These are phyloP conservation scores for Trematocara nigrifrons DNA, from an alignment of 2,113 vertebrate species.

Conservation along the genomic window DNA sequence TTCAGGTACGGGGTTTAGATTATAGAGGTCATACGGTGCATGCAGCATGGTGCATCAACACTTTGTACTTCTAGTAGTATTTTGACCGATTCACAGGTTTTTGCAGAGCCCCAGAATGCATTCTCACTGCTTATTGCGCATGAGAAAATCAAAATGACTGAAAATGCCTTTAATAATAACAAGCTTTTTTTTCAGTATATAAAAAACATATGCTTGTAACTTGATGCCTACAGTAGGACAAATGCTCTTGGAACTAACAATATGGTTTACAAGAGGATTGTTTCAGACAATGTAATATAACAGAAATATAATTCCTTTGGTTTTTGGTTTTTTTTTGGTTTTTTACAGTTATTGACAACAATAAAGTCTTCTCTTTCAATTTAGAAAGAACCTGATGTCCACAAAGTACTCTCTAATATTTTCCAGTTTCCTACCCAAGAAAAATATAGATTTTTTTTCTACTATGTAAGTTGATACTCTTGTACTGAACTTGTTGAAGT, in stretches of 20 bases:
- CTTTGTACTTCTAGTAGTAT: neutral
- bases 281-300: neutral
- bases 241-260: neutral
- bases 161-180: neutral
- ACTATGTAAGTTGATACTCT: conserved; percentile 51
- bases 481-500: conserved; percentile 49
- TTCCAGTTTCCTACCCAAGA: conserved; percentile 52
- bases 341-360: neutral
- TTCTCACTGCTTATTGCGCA: neutral
- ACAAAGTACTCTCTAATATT: conserved; percentile 42
- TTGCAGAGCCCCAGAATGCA: neutral
- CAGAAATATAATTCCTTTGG: neutral
- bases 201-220: neutral
- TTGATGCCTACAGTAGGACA: neutral
- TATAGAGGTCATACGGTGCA: conserved; percentile 14
- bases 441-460: conserved; percentile 43
- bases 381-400: conserved; percentile 11
- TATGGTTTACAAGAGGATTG: neutral
- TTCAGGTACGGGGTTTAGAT: neutral
- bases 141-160: neutral
- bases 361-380: conserved; percentile 1
- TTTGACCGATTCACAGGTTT: neutral
- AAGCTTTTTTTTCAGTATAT: neutral
- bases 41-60: neutral
- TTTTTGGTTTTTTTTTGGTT: accelerated